Evolutionary conservation across 2,797 vertebrate species (phyloP), one percentile per base, ranked within the genome.

Genomic region (Lepilemur ruficaudatus): DNA sequence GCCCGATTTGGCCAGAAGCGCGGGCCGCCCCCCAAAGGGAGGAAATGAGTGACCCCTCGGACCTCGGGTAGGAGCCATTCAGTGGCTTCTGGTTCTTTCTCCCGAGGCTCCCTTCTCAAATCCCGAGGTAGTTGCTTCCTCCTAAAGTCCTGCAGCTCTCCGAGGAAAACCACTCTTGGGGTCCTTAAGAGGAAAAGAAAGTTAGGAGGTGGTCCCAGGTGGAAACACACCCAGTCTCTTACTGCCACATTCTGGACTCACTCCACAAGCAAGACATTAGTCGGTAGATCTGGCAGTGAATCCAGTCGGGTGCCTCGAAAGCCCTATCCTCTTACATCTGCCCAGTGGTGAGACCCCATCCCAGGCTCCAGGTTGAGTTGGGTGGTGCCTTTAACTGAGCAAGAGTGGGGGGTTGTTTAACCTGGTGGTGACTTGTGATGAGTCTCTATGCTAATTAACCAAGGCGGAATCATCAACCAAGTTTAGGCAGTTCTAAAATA

Each of bases 381-480:
- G 55, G 57, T 73, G 38, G 48, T 20, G 43, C 70, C 28, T 80
- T 46, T 38, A 50, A 76, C 78, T n/a, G 72, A 89, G 75, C 84
- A n/a, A 12, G 14, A 43, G 28, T 41, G 28, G 91, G 90, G 65
- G 32, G 10, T 81, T 79, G 85, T 90, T 85, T 41, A 82, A 84
- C 75, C 69, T 61, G 61, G 30, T 69, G 78, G 84, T 92, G 94
- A 85, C 38, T 70, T 90, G 52, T 22, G 79, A 48, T 92, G 90
- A 89, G 46, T 75, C 57, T 76, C 67, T 82, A 2, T 25, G n/a
- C 75, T 50, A 70, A 90, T 70, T 93, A 93, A 48, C 79, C 52
- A 55, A 82, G 73, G 75, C 52, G 89, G 95, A 96, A 61, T 98
- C 95, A 96, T 52, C 96, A 69, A 7, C 48, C 50, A 63, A 59